Evolutionary conservation across 2,797 vertebrate species (phyloP).

Genomic region (Syngnathus rostellatus): DNA sequence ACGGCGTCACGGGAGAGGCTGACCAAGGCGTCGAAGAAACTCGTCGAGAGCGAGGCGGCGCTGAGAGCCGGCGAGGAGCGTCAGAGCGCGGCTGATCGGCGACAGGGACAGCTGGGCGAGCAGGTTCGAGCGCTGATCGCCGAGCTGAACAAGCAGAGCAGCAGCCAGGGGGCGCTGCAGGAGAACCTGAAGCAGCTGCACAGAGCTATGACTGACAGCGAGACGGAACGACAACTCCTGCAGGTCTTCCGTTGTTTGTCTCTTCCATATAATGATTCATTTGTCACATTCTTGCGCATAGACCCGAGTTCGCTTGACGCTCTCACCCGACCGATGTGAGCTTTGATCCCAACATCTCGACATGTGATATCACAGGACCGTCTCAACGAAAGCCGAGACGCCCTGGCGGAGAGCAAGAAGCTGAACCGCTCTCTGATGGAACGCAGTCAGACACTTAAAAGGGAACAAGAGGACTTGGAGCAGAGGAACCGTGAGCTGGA

Average conservation of each 20-base stretch:
- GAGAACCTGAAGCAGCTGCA: slow-evolving; percentile 68
- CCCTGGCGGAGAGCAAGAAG: slow-evolving; percentile 66
- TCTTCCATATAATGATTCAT: background rate
- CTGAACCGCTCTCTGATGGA: slow-evolving; percentile 61
- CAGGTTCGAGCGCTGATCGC: slow-evolving; percentile 59
- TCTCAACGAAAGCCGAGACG: slow-evolving; percentile 60
- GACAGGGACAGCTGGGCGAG: slow-evolving; percentile 67
- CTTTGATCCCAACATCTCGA: background rate
- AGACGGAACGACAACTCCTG: slow-evolving; percentile 68
- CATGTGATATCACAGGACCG: slow-evolving; percentile 56
- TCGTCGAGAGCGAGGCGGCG: slow-evolving; percentile 63
- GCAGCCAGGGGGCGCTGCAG: slow-evolving; percentile 52
- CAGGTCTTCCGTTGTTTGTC: slow-evolving; percentile 58
- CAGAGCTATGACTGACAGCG: slow-evolving; percentile 61
- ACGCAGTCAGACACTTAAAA: slow-evolving; percentile 56
- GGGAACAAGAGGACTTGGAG: slow-evolving; percentile 52
- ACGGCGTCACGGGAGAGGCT: slow-evolving; percentile 59
- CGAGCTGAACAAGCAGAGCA: slow-evolving; percentile 53
- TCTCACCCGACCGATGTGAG: background rate
- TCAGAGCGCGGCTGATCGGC: slow-evolving; percentile 57
- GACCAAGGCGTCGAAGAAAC: slow-evolving; percentile 53
- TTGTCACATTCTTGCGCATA: background rate
- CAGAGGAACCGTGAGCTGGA: slow-evolving; percentile 57
- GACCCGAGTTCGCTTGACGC: background rate
- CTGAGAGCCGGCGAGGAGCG: slow-evolving; percentile 58